Base-by-base conservation (phyloP, 2,888 invertebrate species). In the Charanyca ferruginea region DNA sequence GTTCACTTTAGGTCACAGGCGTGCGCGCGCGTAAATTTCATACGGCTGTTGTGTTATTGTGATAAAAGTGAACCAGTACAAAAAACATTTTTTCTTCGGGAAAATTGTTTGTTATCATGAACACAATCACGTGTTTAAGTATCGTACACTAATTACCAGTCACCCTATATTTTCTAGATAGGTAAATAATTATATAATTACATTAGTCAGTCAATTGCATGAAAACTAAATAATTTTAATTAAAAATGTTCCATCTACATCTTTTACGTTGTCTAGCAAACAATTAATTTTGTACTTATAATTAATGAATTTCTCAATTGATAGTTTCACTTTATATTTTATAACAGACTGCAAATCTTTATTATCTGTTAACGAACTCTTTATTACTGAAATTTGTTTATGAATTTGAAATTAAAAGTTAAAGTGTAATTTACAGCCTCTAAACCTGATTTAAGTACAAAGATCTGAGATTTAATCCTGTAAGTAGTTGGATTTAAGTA, bases 401-500 rank as follows among this genome's bases (percentile, higher is more conserved):
- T 47, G 3, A 52, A 42, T 47, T 60, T 16, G 0, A 28, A 53
- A 57, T 62, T 42, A 22, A 64, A 38, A 45, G 9, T 32, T 18
- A 3, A 22, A 11, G 16, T 66, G 35, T 23, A 48, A 32, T 71
- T 54, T 67, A 16, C 1, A n/a, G 9, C 16, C 9, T 25, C 6
- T 22, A 11, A 42, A 60, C 42, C 18, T 9, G 23, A 5, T 20
- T 38, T 38, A 18, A 42, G 42, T 42, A 23, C 38, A 42, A 25
- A 42, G 49, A 35, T 38, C 45, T 51, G 8, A 48, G 44, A 57
- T 58, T 69, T n/a, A 49, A 45, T 69, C 47, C 62, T 32, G n/a
- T n/a, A n/a, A 44, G 63, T 62, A 35, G 35, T 58, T 53, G 13
- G 45, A 58, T 49, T 69, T 69, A 35, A 62, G 44, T 58, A 44